Percentiles rank a stretch among this genome's conserved stretches.
Evolutionary conservation across 1,140 invertebrate genomes (phyloP).

Genomic region (Hylyphantes graminicola): DNA sequence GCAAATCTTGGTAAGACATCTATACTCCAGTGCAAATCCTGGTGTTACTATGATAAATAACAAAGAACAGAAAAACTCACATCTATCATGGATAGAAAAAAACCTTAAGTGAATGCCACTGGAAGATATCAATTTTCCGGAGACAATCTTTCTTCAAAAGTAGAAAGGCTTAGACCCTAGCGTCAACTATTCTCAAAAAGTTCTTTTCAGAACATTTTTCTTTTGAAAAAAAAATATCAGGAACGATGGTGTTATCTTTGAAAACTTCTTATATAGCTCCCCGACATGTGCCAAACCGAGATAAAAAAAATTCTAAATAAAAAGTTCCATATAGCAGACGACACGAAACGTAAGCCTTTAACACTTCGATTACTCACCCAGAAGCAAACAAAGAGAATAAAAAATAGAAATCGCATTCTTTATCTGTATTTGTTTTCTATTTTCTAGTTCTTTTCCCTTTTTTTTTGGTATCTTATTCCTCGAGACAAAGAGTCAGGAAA

Average conservation of each 20-base stretch:
- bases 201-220: constrained; percentile 7
- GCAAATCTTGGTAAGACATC: too few species aligned
- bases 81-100: too few species aligned
- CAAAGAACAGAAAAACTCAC: too few species aligned
- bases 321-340: not conserved
- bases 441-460: constrained; percentile 3
- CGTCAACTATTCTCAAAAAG: constrained; percentile 27
- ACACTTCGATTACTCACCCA: constrained; percentile 52
- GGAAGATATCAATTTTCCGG: too few species aligned
- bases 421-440: constrained; percentile 9
- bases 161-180: not conserved
- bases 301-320: constrained; percentile 26
- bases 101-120: too few species aligned
- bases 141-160: too few species aligned
- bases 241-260: not conserved
- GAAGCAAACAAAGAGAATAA: not conserved
- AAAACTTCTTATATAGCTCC: constrained; percentile 38
- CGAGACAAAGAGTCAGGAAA: constrained; percentile 29
- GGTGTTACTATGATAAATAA: too few species aligned
- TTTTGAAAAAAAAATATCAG: not conserved
- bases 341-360: constrained; percentile 51
- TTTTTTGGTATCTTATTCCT: constrained; percentile 32
- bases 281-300: constrained; percentile 44
- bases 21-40: too few species aligned
- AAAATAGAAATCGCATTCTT: constrained; percentile 9